These are phyloP conservation scores for Barbus barbus DNA, from an alignment of 2,113 vertebrate species.

Conservation along the genomic window DNA sequence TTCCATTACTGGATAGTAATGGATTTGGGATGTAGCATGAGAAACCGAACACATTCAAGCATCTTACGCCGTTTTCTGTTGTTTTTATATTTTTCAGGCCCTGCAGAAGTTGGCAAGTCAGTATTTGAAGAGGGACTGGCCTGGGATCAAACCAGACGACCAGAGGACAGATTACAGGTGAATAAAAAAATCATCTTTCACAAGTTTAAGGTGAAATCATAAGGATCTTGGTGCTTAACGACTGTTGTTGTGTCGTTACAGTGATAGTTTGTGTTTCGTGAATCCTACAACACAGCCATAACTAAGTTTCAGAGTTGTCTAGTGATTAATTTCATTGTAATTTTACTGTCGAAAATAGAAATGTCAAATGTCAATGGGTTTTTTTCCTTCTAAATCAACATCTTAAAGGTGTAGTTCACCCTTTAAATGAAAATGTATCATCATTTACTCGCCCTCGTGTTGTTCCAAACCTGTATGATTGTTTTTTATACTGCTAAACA, in stretches of 20 bases:
- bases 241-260: neutral
- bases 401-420: too few species aligned
- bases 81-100: constrained; percentile 76
- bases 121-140: constrained; percentile 97
- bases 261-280: neutral
- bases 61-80: constrained; percentile 24
- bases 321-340: too few species aligned
- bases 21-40: neutral
- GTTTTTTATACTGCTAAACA: too few species aligned
- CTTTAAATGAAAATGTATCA: too few species aligned
- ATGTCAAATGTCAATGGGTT: too few species aligned
- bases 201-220: neutral
- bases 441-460: too few species aligned
- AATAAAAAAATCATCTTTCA: neutral
- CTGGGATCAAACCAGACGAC: constrained; percentile 89
- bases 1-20: too few species aligned
- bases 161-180: constrained; percentile 90
- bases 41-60: neutral
- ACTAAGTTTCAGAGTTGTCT: neutral
- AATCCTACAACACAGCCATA: neutral
- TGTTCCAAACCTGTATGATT: too few species aligned
- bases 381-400: too few species aligned
- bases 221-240: neutral
- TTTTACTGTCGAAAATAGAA: neutral
- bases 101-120: constrained; percentile 96